Base-by-base conservation (phyloP, 2,888 invertebrate genomes). In the Trypoxylon attenuatum region DNA sequence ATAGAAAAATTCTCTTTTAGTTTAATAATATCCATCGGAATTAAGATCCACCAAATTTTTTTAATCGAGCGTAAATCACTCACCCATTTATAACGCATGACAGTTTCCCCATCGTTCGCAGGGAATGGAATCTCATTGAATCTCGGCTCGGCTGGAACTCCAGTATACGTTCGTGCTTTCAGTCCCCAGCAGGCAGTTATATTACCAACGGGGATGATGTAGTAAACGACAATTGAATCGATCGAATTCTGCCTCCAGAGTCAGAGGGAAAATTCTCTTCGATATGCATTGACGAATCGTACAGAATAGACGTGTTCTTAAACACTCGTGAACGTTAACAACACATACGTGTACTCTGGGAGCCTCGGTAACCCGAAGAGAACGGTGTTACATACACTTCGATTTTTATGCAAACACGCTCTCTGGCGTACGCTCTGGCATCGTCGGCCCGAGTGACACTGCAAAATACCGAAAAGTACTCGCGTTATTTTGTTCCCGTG, bases 71-170 rank as follows among this genome's bases (percentile, higher is more conserved):
- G n/a, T n/a, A n/a, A n/a, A n/a, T n/a, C n/a, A n/a, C n/a, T n/a
- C n/a, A n/a, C n/a, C n/a, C n/a, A n/a, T n/a, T n/a, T n/a, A n/a
- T n/a, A n/a, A n/a, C n/a, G n/a, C n/a, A n/a, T n/a, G n/a, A n/a
- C n/a, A n/a, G n/a, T n/a, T n/a, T n/a, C n/a, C 33, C 3, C 3
- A 33, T 21, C 1, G 25, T 27, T 4, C 6, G 71, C 69, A 76
- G 73, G 58, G 62, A 64, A 49, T 63, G 52, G 62, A 62, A 68
- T n/a, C n/a, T n/a, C n/a, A n/a, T n/a, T n/a, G n/a, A n/a, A n/a
- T n/a, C 67, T 73, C 73, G 62, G 68, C 70, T 71, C 68, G 53
- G 65, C 46, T 46, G 60, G 80, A 82, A 78, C 81, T 80, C 80
- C 79, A 79, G 42, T 33, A 50, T 68, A 53, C 73, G 51, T 71